Conservation (phyloP, 2,797 vertebrate genomes). For the Myripristis murdjan region DNA sequence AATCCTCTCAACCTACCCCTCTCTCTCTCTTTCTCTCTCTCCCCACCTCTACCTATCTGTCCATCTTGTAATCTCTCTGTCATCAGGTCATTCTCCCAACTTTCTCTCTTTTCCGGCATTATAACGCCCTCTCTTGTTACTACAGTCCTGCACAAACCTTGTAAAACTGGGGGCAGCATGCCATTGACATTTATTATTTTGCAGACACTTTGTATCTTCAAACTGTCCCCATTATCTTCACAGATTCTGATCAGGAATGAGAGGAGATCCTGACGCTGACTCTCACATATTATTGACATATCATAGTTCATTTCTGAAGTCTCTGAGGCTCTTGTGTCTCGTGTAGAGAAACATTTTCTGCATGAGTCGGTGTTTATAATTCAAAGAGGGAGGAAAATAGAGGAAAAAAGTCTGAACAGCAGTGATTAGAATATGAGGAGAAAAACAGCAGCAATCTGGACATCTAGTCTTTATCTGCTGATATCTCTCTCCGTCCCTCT, state of each 20-base stretch:
- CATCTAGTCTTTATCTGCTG: constrained; percentile 41
- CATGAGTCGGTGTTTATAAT: too few relatives aligned
- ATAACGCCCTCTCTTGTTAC: constrained; percentile 25
- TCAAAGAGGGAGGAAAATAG: too few relatives aligned
- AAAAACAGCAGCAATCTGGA: constrained; percentile 19
- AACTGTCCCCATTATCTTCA: too few relatives aligned
- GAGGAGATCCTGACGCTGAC: too few relatives aligned
- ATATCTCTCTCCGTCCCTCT: not conserved
- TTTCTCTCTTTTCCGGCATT: constrained; percentile 49
- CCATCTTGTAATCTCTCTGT: constrained; percentile 71
- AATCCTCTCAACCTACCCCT: constrained; percentile 67
- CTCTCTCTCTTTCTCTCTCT: constrained; percentile 41
- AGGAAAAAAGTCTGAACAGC: too few relatives aligned
- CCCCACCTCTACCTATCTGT: constrained; percentile 64
- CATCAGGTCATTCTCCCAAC: constrained; percentile 73
- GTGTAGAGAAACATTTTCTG: too few relatives aligned
- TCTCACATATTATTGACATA: too few relatives aligned
- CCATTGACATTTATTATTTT: not conserved
- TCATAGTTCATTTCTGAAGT: too few relatives aligned
- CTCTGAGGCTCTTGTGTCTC: too few relatives aligned
- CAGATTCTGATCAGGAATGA: too few relatives aligned
- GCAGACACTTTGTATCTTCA: too few relatives aligned
- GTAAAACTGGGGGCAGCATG: too few relatives aligned
- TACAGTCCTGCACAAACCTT: constrained; percentile 47
- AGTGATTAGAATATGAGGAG: constrained; percentile 5